Percentiles rank a stretch among this genome's conserved stretches.
These are phyloP conservation scores for Clitarchus hookeri DNA, from an alignment of 2,888 invertebrate genomes.

Conservation along the genomic window DNA sequence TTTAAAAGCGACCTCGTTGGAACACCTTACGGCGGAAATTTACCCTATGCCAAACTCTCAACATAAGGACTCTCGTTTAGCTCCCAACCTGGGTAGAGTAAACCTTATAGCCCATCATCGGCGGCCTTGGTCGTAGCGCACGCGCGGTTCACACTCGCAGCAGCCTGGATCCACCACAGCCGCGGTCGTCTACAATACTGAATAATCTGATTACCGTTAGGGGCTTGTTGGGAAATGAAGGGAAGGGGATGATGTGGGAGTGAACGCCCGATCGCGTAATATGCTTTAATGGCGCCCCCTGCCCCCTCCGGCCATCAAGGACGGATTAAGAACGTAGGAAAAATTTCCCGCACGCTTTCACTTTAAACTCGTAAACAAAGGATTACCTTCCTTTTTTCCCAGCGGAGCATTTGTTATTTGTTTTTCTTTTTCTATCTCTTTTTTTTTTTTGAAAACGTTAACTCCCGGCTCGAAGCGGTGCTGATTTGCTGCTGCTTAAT, in stretches of 20 bases:
- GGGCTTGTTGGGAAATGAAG: too few relatives aligned
- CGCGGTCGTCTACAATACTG: background rate
- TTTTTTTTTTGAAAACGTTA: background rate
- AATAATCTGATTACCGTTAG: background rate
- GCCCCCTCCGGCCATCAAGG: background rate
- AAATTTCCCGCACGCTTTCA: background rate
- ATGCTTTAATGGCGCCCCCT: background rate
- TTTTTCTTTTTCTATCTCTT: too few relatives aligned
- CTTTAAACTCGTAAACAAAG: conserved; percentile 10
- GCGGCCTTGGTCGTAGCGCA: background rate
- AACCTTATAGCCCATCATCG: too few relatives aligned
- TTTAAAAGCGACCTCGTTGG: too few relatives aligned
- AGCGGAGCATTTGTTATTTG: background rate
- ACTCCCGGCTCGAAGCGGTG: background rate
- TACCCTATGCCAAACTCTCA: too few relatives aligned
- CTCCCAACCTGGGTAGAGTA: too few relatives aligned
- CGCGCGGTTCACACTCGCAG: background rate
- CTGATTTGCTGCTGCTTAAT: background rate
- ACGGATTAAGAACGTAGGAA: background rate
- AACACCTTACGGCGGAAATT: too few relatives aligned
- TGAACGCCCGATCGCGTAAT: background rate
- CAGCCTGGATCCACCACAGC: background rate
- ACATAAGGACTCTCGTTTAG: too few relatives aligned
- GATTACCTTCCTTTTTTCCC: background rate
- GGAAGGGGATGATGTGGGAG: too few relatives aligned